phyloP scores from a whole-genome alignment of 35 echinoderm and acorn worm genomes.

The Strongylocentrotus purpuratus region DNA sequence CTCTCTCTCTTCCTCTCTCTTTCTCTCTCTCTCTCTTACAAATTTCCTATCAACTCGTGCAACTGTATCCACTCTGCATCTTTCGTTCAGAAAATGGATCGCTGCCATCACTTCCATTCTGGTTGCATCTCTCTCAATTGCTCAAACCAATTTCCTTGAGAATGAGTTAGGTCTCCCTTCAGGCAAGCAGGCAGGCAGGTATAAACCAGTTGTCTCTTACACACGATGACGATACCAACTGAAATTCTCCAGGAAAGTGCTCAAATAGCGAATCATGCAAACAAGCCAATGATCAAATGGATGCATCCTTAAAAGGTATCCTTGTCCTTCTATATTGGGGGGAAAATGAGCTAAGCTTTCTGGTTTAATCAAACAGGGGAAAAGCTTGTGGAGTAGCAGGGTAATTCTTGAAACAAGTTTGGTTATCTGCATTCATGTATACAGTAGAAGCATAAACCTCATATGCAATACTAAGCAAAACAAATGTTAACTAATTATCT shows the following conservation, averaged over 20 bases:
- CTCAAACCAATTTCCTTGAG: slow-evolving; percentile 23
- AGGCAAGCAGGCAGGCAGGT: not conserved
- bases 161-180: not conserved
- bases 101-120: not conserved
- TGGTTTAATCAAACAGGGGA: not conserved
- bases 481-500: too few species aligned
- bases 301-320: not conserved
- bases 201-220: slow-evolving; percentile 33
- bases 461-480: too few species aligned
- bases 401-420: not conserved
- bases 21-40: not conserved
- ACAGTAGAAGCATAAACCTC: too few species aligned
- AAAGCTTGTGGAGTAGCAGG: not conserved
- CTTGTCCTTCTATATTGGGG: not conserved
- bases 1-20: not conserved
- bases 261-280: not conserved
- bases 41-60: not conserved
- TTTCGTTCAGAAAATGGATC: slow-evolving; percentile 36
- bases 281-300: not conserved
- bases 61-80: slow-evolving; percentile 20
- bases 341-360: not conserved
- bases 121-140: slow-evolving; percentile 28
- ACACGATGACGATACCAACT: not conserved
- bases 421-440: too few species aligned
- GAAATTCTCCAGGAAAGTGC: not conserved